Evolutionary conservation across 2,888 invertebrate genomes (phyloP).

Genomic region (Subacronicta megacephala): DNA sequence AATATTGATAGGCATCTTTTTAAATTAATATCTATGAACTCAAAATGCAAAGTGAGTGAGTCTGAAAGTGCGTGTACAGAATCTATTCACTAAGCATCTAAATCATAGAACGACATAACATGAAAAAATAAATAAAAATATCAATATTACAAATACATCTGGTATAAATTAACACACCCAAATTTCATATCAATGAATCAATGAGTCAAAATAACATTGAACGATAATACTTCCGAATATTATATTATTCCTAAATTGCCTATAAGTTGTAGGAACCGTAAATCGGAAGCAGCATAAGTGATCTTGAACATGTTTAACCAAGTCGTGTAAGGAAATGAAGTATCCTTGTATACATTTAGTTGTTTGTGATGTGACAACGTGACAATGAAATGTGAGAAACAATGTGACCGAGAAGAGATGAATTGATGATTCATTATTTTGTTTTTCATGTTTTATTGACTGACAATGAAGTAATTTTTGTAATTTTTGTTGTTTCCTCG

Average conservation of each 20-base stretch:
- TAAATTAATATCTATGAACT: too few relatives aligned
- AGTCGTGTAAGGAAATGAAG: conserved; percentile 33
- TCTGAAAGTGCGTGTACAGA: too few relatives aligned
- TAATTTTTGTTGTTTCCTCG: too few relatives aligned
- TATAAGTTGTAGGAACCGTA: conserved; percentile 23
- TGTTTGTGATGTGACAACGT: conserved; percentile 9
- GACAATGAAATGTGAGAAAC: conserved; percentile 31
- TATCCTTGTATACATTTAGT: conserved; percentile 17
- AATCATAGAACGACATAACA: too few relatives aligned
- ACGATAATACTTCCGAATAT: conserved; percentile 31
- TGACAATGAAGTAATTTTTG: too few relatives aligned
- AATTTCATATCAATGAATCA: background rate
- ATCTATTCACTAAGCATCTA: too few relatives aligned
- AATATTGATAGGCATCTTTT: too few relatives aligned
- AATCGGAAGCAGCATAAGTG: conserved; percentile 34
- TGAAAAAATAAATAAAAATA: too few relatives aligned
- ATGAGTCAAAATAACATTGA: conserved; percentile 16
- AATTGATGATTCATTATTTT: conserved; percentile 8
- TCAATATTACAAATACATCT: too few relatives aligned
- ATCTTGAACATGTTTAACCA: conserved; percentile 30
- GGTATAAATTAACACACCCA: background rate
- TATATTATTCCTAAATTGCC: conserved; percentile 20
- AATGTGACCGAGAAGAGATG: conserved; percentile 6
- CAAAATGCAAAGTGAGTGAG: too few relatives aligned
- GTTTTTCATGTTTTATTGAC: too few relatives aligned